Base-by-base conservation (phyloP, 2,888 invertebrate genomes). In the Acleris cristana region DNA sequence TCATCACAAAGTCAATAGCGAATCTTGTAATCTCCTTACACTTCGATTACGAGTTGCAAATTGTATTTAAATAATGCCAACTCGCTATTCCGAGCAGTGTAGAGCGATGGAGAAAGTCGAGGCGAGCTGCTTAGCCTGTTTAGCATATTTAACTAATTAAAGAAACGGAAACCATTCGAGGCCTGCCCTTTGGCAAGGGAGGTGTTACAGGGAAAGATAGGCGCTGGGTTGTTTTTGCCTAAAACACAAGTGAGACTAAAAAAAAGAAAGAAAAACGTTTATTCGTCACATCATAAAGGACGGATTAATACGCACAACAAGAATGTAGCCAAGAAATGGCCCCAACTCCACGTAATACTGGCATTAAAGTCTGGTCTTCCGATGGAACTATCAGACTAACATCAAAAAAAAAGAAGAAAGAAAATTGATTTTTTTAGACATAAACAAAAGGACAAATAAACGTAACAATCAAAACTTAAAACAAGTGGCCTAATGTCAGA, bases 71-170 rank as follows among this genome's bases (percentile, higher is more conserved):
- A 48, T 48, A 48, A 48, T 16, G 40, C 34, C 18, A 10, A 21
- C 21, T 44, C 16, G n/a, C 14, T 2, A 3, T 34, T 10, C 16
- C 45, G n/a, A 18, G 60, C 65, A 65, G 59, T 59, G 65, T 65
- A 64, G 12, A 4, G 12, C 2, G 4, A 21, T 34, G 10, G 57
- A 23, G 66, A 45, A 53, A 57, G 66, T 52, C 18, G 18, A 18
- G 53, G 48, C 51, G 59, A 30, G 59, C 66, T 61, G 62, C 14
- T 67, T 67, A 62, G 66, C 62, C 66, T 61, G 62, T 12, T 67
- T 67, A 62, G 66, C 66, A 67, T 67, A 67, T 67, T 67, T 53
- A 67, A 62, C 57, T 67, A 67, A 67, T 67, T 67, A 67, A 62
- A 67, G 66, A 62, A 48, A 67, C 66, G 62, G 53, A 53, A 67